Evolutionary conservation across 1,140 invertebrate species (phyloP).

Genomic region (Lasioglossum albipes): DNA sequence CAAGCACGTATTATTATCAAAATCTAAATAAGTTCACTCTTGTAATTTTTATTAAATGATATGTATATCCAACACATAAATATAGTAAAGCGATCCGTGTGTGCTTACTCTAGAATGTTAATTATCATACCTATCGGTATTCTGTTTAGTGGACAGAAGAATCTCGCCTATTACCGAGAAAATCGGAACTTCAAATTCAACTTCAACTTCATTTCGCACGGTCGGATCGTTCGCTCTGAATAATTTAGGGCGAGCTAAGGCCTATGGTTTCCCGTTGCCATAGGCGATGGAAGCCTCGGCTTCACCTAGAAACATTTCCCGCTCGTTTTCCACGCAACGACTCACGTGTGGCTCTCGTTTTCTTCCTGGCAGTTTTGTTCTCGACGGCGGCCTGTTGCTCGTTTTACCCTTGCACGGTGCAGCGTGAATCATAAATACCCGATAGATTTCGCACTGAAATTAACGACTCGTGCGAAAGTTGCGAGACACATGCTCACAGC

Average conservation of each 20-base stretch:
- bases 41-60: no score
- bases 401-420: no score
- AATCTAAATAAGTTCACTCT: no score
- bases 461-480: constrained; percentile 42
- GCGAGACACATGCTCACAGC: constrained; percentile 34
- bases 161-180: no score
- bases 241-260: constrained; percentile 2
- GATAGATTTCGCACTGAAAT: constrained; percentile 27
- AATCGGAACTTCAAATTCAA: not conserved
- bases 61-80: no score
- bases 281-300: no score
- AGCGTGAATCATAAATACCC: constrained; percentile 17
- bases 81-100: no score
- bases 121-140: no score
- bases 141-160: no score
- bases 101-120: no score
- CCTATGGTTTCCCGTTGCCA: not conserved
- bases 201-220: not conserved
- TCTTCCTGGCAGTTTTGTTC: not conserved
- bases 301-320: not conserved
- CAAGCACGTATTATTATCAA: no score
- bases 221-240: not conserved
- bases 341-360: not conserved
- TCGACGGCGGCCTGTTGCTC: not conserved
- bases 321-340: not conserved